Percentiles rank a stretch among this genome's conserved stretches.
phyloP scores from a whole-genome alignment of 2,888 invertebrate species.

The Poecilobothrus nobilitatus region DNA sequence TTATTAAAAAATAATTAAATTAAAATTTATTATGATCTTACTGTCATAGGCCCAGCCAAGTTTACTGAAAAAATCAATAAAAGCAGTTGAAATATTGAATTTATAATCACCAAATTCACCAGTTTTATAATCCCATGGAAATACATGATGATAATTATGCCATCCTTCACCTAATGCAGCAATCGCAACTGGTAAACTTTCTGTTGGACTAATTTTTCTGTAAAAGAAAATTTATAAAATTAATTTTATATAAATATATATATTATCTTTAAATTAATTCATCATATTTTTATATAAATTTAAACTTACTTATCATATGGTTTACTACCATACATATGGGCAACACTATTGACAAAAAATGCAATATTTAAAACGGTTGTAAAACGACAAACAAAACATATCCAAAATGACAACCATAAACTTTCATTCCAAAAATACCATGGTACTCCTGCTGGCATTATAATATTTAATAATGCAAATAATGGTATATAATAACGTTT shows the following conservation, averaged over 20 bases:
- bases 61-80: constrained; percentile 70
- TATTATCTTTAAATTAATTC: constrained; percentile 10
- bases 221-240: constrained; percentile 24
- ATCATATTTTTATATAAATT: constrained; percentile 7
- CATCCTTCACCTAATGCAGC: constrained; percentile 72
- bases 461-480: constrained; percentile 59
- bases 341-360: constrained; percentile 90
- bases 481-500: constrained; percentile 64
- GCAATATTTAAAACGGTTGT: constrained; percentile 81
- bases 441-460: constrained; percentile 67
- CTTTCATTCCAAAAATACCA: constrained; percentile 77
- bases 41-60: constrained; percentile 78
- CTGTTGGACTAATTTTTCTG: constrained; percentile 64
- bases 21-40: constrained; percentile 34
- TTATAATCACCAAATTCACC: constrained; percentile 57
- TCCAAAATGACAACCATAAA: constrained; percentile 68
- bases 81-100: constrained; percentile 65
- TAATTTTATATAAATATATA: no score
- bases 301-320: constrained; percentile 74
- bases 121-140: constrained; percentile 61
- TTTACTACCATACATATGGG: constrained; percentile 86
- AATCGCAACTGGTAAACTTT: constrained; percentile 63
- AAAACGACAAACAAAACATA: constrained; percentile 77
- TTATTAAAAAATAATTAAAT: background rate
- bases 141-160: constrained; percentile 76